These are phyloP conservation scores for Corvus moneduloides DNA, from an alignment of 2,113 vertebrate genomes.

Conservation along the genomic window DNA sequence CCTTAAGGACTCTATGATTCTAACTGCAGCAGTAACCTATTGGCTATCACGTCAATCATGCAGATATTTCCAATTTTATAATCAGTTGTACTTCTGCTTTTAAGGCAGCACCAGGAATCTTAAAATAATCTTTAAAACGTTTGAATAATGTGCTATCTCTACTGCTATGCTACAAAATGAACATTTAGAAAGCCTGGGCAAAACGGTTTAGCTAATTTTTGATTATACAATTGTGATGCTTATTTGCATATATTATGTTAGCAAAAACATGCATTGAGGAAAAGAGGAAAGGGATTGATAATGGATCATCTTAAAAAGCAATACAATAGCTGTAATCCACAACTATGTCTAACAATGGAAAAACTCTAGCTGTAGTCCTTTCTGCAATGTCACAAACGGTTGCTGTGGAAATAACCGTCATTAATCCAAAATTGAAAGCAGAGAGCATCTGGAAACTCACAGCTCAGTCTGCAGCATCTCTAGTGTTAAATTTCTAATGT, in stretches of 20 bases:
- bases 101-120: background rate
- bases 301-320: background rate
- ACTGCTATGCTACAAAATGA: background rate
- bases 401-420: constrained; percentile 28
- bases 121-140: background rate
- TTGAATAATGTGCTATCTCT: background rate
- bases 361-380: background rate
- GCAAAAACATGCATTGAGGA: background rate
- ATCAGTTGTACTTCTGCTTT: background rate
- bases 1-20: background rate
- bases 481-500: constrained; percentile 18
- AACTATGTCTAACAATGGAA: background rate
- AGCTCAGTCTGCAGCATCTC: background rate
- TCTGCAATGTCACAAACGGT: background rate
- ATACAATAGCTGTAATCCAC: background rate
- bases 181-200: background rate
- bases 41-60: background rate
- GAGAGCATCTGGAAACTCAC: background rate
- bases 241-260: background rate
- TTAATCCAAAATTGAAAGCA: background rate
- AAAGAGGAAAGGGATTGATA: background rate
- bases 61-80: background rate
- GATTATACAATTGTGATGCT: background rate
- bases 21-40: background rate
- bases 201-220: background rate